A percentile compares a stretch with the other conserved stretches of the same genome.
Evolutionary conservation across 2,888 invertebrate genomes (phyloP).

Genomic region (Tachystola acroxantha): DNA sequence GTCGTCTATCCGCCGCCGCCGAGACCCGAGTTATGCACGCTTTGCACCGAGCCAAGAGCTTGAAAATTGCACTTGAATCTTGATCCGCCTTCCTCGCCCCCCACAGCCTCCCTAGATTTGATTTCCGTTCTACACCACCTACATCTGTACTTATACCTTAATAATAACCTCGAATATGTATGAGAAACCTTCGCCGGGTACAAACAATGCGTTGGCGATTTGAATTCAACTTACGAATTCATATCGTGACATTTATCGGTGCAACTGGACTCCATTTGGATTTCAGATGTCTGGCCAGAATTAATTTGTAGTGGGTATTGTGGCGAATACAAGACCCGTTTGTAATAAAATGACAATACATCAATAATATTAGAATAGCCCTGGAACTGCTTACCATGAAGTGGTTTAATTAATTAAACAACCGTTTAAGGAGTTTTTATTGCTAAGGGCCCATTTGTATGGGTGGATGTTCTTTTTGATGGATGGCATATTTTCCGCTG

Average conservation of each 20-base stretch:
- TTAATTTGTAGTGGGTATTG: not conserved
- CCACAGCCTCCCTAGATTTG: slow-evolving; percentile 39
- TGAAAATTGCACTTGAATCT: slow-evolving; percentile 65
- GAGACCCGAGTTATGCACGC: slow-evolving; percentile 1
- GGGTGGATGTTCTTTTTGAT: too few species aligned
- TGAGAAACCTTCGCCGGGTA: slow-evolving; percentile 13
- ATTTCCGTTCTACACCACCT: slow-evolving; percentile 35
- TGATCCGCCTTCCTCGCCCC: slow-evolving; percentile 38
- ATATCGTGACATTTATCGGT: slow-evolving; percentile 10
- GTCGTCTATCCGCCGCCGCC: too few species aligned
- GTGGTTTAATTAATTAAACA: too few species aligned
- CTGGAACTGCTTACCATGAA: too few species aligned
- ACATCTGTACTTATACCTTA: not conserved
- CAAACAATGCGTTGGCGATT: slow-evolving; percentile 16
- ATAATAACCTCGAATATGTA: slow-evolving; percentile 29
- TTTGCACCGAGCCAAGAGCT: slow-evolving; percentile 22
- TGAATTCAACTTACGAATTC: slow-evolving; percentile 15
- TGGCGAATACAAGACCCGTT: too few species aligned
- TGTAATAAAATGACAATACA: too few species aligned
- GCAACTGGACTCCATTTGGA: slow-evolving; percentile 9
- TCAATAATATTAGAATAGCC: too few species aligned
- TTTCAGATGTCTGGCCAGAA: not conserved
- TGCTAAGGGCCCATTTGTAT: too few species aligned
- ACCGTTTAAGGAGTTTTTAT: too few species aligned
- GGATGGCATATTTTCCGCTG: too few species aligned